Evolutionary conservation across 2,797 vertebrate genomes (phyloP).

Genomic region (Eidolon dupreanum): DNA sequence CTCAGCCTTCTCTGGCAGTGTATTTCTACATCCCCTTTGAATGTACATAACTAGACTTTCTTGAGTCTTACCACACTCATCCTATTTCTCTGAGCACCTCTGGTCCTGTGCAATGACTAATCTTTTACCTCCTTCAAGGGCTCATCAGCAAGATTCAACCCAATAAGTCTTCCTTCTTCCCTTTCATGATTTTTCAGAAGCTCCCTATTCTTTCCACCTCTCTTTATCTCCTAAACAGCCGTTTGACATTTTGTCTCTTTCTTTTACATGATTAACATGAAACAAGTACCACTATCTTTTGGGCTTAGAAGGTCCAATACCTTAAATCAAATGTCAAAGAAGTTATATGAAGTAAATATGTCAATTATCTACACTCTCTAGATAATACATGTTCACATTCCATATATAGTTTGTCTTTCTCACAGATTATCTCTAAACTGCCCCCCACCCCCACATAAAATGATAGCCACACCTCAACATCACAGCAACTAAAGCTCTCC

Average conservation of each 20-base stretch:
- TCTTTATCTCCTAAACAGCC: not conserved
- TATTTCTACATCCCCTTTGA: not conserved
- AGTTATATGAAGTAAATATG: not conserved
- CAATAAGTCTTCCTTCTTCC: not conserved
- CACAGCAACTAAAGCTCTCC: slow-evolving; percentile 37
- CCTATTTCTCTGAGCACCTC: not conserved
- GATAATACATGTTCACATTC: not conserved
- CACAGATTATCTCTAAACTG: not conserved
- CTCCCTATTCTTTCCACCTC: not conserved
- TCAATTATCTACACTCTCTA: not conserved
- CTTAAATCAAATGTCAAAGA: slow-evolving; percentile 39
- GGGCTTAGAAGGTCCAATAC: not conserved
- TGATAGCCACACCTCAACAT: not conserved
- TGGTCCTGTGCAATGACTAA: not conserved
- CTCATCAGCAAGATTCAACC: not conserved
- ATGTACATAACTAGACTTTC: accelerated
- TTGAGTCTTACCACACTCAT: too few species aligned
- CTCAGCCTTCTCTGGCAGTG: accelerated
- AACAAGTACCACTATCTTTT: not conserved
- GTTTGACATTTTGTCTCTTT: not conserved
- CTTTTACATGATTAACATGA: not conserved
- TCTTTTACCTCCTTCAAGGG: not conserved
- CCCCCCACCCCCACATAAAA: not conserved
- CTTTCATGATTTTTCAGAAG: not conserved
- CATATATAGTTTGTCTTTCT: not conserved